Conservation (phyloP, 1,140 invertebrate species). For the Drosophila sturtevanti region DNA sequence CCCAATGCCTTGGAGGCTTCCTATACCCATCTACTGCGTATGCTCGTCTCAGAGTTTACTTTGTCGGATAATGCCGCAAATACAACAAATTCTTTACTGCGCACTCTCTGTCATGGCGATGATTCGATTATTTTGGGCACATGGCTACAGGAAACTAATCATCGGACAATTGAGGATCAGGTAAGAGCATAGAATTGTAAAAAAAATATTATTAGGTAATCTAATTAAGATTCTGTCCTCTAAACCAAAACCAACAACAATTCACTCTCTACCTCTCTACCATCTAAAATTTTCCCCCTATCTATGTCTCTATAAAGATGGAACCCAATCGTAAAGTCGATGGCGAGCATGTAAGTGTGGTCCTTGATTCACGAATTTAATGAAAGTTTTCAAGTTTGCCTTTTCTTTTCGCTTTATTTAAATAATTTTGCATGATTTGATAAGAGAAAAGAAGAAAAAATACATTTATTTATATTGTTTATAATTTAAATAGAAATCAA, state of each 20-base stretch:
- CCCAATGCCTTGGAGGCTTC: constrained; percentile 92
- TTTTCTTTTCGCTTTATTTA: constrained; percentile 8
- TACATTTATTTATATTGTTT: neutral
- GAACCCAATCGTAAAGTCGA: constrained; percentile 89
- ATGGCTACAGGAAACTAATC: constrained; percentile 97
- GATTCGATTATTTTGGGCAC: constrained; percentile 94
- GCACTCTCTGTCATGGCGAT: constrained; percentile 94
- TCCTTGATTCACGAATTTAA: neutral
- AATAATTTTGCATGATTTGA: neutral
- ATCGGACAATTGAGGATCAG: constrained; percentile 98
- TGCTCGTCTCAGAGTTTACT: constrained; percentile 99
- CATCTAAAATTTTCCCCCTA: constrained; percentile 28
- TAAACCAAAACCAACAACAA: neutral
- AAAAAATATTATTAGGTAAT: neutral
- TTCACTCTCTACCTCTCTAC: constrained; percentile 23
- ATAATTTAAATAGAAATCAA: no score
- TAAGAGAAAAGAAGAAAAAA: no score
- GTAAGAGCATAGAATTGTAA: constrained; percentile 83
- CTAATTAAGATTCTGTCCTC: constrained; percentile 4
- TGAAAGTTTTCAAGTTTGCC: neutral
- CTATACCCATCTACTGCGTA: constrained; percentile 92
- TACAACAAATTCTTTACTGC: constrained; percentile 94
- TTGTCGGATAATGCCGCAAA: constrained; percentile 97
- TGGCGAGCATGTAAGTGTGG: constrained; percentile 88
- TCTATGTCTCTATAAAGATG: constrained; percentile 84